Percentiles rank a stretch among this genome's conserved stretches.
Conservation (phyloP, 2,888 invertebrate species). For the Phrixothrix hirtus region DNA sequence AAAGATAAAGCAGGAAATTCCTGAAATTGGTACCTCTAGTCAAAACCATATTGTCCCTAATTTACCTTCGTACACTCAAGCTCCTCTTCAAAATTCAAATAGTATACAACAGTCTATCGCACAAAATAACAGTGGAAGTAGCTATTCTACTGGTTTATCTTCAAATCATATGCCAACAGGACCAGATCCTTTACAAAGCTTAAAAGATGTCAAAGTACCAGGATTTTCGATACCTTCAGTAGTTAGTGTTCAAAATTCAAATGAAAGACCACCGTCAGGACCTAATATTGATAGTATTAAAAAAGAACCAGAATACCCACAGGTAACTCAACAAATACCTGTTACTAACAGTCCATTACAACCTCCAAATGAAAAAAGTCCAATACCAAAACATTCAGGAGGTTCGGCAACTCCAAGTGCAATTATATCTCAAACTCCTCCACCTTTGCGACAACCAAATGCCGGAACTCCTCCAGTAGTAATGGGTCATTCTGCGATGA, state of each 20-base stretch:
- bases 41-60: not conserved
- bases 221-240: conserved; percentile 62
- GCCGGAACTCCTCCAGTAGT: conserved; percentile 51
- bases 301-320: conserved; percentile 68
- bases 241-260: conserved; percentile 37
- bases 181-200: conserved; percentile 72
- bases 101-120: conserved; percentile 8
- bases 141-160: conserved; percentile 12
- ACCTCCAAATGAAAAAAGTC: conserved; percentile 36
- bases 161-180: conserved; percentile 35
- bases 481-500: conserved; percentile 62
- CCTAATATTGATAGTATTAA: conserved; percentile 73
- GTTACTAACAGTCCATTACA: conserved; percentile 30
- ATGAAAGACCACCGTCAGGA: conserved; percentile 59
- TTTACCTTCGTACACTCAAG: conserved; percentile 11
- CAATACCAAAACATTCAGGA: conserved; percentile 26
- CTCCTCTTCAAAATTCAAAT: conserved; percentile 3
- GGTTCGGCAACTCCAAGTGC: conserved; percentile 11
- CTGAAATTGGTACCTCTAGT: conserved; percentile 49
- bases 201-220: conserved; percentile 80
- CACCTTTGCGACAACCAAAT: conserved; percentile 53
- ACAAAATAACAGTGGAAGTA: conserved; percentile 5
- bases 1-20: conserved; percentile 72
- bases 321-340: conserved; percentile 41
- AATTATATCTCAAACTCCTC: conserved; percentile 53